Conservation (phyloP, 1,140 invertebrate genomes). For the Drosophila quadrilineata region DNA sequence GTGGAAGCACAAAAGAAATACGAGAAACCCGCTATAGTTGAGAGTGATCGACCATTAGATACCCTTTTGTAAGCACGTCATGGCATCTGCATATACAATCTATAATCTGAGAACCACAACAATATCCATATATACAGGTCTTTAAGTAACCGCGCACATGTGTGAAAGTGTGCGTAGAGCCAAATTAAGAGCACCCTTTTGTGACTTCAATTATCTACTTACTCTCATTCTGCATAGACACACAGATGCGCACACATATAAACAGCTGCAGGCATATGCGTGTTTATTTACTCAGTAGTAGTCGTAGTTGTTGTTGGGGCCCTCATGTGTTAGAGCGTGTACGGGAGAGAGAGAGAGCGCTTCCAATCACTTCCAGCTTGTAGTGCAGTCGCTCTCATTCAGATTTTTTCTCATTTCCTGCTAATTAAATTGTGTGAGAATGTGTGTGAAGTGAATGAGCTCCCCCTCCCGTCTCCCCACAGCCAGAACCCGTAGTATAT, state of each 20-base stretch:
- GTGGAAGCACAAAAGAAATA: too few relatives aligned
- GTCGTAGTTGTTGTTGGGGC: too few relatives aligned
- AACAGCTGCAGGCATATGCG: too few relatives aligned
- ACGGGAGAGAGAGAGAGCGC: constrained; percentile 36
- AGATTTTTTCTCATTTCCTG: constrained; percentile 55
- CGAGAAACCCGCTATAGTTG: too few relatives aligned
- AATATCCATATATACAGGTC: too few relatives aligned
- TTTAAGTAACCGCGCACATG: too few relatives aligned
- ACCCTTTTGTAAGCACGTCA: too few relatives aligned
- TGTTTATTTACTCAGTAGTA: too few relatives aligned
- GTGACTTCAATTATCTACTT: constrained; percentile 51
- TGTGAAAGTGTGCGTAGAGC: not conserved
- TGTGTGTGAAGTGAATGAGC: not conserved
- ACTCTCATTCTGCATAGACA: constrained; percentile 18
- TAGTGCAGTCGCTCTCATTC: constrained; percentile 17
- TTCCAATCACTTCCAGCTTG: constrained; percentile 50
- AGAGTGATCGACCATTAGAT: too few relatives aligned
- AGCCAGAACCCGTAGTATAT: not conserved
- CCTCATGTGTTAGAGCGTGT: too few relatives aligned
- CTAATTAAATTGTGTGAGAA: not conserved
- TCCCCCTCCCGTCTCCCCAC: not conserved
- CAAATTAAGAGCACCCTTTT: constrained; percentile 32
- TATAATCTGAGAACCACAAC: too few relatives aligned
- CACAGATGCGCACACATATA: not conserved
- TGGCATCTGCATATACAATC: too few relatives aligned